Conservation (phyloP, 37 sponge, comb jelly and placozoan genomes). For the Trichoplax adhaerens region DNA sequence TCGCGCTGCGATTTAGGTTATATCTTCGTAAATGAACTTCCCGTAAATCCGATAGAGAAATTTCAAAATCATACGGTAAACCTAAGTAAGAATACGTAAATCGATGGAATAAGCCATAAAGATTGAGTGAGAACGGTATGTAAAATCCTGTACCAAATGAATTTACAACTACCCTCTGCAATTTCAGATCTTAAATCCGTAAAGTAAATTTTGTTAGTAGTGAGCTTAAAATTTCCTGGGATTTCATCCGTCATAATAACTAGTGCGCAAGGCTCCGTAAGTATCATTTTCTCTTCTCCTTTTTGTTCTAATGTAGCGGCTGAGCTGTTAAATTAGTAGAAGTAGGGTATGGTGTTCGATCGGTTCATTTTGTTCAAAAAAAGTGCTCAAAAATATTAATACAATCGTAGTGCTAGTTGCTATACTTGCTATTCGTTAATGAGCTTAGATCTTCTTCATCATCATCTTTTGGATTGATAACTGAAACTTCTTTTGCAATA, state of each 20-base stretch:
- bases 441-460: too few species aligned
- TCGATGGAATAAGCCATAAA: too few species aligned
- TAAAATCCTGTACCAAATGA: too few species aligned
- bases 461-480: too few species aligned
- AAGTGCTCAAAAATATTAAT: not conserved
- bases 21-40: conserved; percentile 82
- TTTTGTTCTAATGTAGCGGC: too few species aligned
- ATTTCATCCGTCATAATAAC: conserved; percentile 48
- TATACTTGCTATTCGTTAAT: too few species aligned
- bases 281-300: too few species aligned
- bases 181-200: conserved; percentile 17
- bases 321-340: conserved; percentile 28
- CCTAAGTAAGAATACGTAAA: not conserved
- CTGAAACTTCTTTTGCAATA: too few species aligned
- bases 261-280: not conserved
- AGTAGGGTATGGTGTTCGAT: not conserved
- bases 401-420: too few species aligned
- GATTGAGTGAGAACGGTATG: too few species aligned
- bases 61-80: conserved; percentile 12
- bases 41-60: conserved; percentile 44
- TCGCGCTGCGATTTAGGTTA: conserved; percentile 66
- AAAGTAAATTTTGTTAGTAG: conserved; percentile 65
- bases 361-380: not conserved
- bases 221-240: conserved; percentile 66
- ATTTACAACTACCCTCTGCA: conserved; percentile 5